These are phyloP conservation scores for Rhizoglyphus robini DNA, from an alignment of 1,140 invertebrate species.

Conservation along the genomic window DNA sequence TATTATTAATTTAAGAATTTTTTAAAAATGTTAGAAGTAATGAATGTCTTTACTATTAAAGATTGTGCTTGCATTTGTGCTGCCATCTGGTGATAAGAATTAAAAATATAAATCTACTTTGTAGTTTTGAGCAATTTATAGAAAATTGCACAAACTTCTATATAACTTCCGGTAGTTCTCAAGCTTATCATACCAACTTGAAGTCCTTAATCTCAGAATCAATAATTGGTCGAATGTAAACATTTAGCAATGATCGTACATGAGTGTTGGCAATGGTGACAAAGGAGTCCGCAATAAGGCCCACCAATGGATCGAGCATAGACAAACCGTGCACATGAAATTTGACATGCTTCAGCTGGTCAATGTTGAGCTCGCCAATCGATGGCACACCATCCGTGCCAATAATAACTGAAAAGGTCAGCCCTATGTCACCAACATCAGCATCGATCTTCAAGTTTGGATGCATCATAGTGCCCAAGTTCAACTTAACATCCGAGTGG, in stretches of 20 bases:
- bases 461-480: neutral
- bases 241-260: neutral
- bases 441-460: neutral
- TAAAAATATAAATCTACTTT: too few species aligned
- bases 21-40: too few species aligned
- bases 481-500: neutral
- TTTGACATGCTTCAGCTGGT: slow-evolving; percentile 10
- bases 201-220: neutral
- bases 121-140: too few species aligned
- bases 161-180: too few species aligned
- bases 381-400: neutral
- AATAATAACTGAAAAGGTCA: neutral
- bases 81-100: too few species aligned
- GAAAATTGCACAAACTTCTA: too few species aligned
- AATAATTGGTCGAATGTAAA: neutral
- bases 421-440: slow-evolving; percentile 10
- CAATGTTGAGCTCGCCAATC: slow-evolving; percentile 4
- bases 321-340: slow-evolving; percentile 10
- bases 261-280: neutral
- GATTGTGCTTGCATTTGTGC: too few species aligned
- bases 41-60: too few species aligned
- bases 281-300: neutral
- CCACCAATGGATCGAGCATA: neutral
- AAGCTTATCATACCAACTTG: too few species aligned
- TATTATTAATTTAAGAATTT: too few species aligned